Conservation (phyloP, 2,888 invertebrate genomes). For the Parascotia fuliginaria region DNA sequence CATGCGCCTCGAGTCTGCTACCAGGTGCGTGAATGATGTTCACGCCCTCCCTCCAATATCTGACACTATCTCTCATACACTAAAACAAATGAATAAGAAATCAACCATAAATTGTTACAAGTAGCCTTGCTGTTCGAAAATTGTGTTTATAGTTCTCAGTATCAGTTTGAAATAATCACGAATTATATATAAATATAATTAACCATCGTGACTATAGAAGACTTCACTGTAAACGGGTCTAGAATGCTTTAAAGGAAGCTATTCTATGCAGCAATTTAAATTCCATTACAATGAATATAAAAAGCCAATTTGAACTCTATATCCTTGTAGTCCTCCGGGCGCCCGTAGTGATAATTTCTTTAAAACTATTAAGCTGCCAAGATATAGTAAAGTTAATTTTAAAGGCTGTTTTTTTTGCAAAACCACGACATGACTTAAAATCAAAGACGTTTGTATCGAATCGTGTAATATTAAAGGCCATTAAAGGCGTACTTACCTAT, state of each 20-base stretch:
- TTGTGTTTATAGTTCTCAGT: conserved; percentile 34
- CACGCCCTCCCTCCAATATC: neutral
- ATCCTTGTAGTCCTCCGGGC: conserved; percentile 42
- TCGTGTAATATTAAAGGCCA: neutral
- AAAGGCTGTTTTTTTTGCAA: conserved; percentile 18
- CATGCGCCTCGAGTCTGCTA: conserved; percentile 14
- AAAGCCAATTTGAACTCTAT: conserved; percentile 70
- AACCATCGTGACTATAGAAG: conserved; percentile 73
- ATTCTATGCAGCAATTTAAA: conserved; percentile 73
- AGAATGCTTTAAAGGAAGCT: conserved; percentile 72
- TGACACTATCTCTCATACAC: neutral
- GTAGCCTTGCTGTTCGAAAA: conserved; percentile 9
- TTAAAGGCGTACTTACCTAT: neutral
- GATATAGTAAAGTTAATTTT: conserved; percentile 40
- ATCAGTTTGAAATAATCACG: conserved; percentile 47
- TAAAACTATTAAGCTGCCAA: conserved; percentile 41
- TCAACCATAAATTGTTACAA: too few relatives aligned
- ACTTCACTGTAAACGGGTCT: conserved; percentile 65
- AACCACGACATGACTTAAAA: conserved; percentile 10
- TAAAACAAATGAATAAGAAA: too few relatives aligned
- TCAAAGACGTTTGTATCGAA: conserved; percentile 1
- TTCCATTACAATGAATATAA: conserved; percentile 75
- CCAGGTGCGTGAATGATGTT: conserved; percentile 6
- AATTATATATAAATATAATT: conserved; percentile 64
- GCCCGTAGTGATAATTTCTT: conserved; percentile 53